Evolutionary conservation across 2,888 invertebrate species (phyloP).

Genomic region (Baccha elongata): DNA sequence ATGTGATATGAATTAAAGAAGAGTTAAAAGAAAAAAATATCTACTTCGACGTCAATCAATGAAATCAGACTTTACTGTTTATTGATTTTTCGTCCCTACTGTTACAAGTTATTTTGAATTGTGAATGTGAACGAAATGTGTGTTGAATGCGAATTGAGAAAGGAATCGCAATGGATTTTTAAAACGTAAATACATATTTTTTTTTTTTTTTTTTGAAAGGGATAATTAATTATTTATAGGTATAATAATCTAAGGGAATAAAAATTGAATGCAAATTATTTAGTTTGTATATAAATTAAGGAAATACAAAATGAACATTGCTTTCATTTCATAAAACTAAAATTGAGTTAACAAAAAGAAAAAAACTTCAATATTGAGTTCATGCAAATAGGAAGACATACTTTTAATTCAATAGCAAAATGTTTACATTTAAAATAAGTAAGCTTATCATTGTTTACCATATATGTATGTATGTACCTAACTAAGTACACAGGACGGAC

Average conservation of each 20-base stretch:
- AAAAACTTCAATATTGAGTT: neutral
- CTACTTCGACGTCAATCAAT: neutral
- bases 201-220: neutral
- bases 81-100: conserved; percentile 27
- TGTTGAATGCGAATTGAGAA: neutral
- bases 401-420: neutral
- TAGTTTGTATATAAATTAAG: neutral
- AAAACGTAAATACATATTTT: too few species aligned
- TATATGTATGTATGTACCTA: neutral
- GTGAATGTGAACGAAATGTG: conserved; percentile 3
- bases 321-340: neutral
- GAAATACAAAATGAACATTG: neutral
- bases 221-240: neutral
- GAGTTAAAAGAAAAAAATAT: neutral
- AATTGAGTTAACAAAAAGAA: too few species aligned
- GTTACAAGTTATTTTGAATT: conserved; percentile 40
- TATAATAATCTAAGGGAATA: too few species aligned
- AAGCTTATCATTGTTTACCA: conserved; percentile 14
- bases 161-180: neutral
- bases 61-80: conserved; percentile 4
- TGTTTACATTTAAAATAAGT: neutral
- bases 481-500: neutral
- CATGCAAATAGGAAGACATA: conserved; percentile 5
- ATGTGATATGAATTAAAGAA: neutral
- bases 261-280: too few species aligned